Conservation (phyloP, 2,888 invertebrate genomes). For the Orchesellides sinensis region DNA sequence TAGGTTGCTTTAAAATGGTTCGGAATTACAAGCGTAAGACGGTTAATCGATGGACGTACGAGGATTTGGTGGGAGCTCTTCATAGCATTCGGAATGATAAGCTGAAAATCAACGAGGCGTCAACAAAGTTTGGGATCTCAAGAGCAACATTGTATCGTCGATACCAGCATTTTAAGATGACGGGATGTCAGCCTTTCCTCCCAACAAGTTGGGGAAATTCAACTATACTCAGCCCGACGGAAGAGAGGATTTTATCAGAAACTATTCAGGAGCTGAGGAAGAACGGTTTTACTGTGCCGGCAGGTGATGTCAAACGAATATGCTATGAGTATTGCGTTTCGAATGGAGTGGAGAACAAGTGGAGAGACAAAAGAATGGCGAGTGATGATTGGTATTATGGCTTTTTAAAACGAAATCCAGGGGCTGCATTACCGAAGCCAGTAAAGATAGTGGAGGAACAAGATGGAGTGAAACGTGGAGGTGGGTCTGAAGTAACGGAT, state of each 20-base stretch:
- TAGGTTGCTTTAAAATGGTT: too few species aligned
- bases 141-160: slow-evolving; percentile 74
- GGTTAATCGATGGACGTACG: slow-evolving; percentile 73
- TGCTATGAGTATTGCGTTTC: slow-evolving; percentile 74
- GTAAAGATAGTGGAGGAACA: too few species aligned
- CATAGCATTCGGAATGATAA: slow-evolving; percentile 70
- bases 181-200: slow-evolving; percentile 69
- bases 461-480: too few species aligned
- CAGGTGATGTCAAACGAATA: slow-evolving; percentile 73
- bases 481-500: too few species aligned
- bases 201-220: slow-evolving; percentile 73
- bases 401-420: slow-evolving; percentile 57
- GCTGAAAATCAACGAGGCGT: slow-evolving; percentile 73
- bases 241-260: slow-evolving; percentile 74
- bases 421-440: too few species aligned
- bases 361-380: slow-evolving; percentile 74
- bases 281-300: slow-evolving; percentile 72
- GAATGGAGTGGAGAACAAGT: slow-evolving; percentile 74
- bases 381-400: slow-evolving; percentile 75
- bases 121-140: slow-evolving; percentile 71
- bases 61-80: slow-evolving; percentile 72
- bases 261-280: slow-evolving; percentile 73
- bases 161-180: slow-evolving; percentile 70
- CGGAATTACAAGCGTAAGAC: slow-evolving; percentile 74
- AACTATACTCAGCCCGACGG: slow-evolving; percentile 73